Evolutionary conservation across 2,797 vertebrate species (phyloP).

Genomic region (Morus bassanus): DNA sequence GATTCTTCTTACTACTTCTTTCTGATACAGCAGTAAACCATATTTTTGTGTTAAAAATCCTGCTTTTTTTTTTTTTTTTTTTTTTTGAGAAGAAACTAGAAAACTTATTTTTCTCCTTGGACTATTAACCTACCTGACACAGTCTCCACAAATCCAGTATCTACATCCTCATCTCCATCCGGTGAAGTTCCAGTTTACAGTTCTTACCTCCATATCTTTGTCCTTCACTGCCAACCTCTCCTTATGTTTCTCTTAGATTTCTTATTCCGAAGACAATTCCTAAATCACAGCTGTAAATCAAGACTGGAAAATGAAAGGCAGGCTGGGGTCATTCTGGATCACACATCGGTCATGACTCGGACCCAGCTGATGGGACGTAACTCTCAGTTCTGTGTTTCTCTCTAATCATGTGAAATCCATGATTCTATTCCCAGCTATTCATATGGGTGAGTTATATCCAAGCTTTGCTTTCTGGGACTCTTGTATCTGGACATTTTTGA

Average conservation of each 20-base stretch:
- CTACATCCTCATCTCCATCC: constrained; percentile 25
- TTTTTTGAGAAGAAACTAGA: background rate
- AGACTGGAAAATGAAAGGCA: background rate
- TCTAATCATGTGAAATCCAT: background rate
- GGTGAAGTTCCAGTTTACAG: constrained; percentile 52
- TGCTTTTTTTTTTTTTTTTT: background rate
- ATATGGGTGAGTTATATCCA: background rate
- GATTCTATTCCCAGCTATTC: background rate
- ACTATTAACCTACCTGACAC: background rate
- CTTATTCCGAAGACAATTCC: background rate
- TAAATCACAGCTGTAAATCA: background rate
- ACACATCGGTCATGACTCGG: background rate
- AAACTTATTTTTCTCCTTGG: background rate
- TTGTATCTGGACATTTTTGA: background rate
- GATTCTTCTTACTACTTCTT: constrained; percentile 3
- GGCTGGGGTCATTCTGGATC: background rate
- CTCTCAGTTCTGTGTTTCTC: background rate
- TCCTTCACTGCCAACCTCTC: constrained; percentile 24
- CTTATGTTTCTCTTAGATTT: constrained; percentile 37
- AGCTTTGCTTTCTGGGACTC: background rate
- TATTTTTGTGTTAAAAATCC: background rate
- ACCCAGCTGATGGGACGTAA: background rate
- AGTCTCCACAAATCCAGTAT: background rate
- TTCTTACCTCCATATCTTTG: constrained; percentile 19
- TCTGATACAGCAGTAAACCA: background rate